A percentile compares a stretch with the other conserved stretches of the same genome.
These are phyloP conservation scores for Rutilus rutilus DNA, from an alignment of 2,113 vertebrate species.

Conservation along the genomic window DNA sequence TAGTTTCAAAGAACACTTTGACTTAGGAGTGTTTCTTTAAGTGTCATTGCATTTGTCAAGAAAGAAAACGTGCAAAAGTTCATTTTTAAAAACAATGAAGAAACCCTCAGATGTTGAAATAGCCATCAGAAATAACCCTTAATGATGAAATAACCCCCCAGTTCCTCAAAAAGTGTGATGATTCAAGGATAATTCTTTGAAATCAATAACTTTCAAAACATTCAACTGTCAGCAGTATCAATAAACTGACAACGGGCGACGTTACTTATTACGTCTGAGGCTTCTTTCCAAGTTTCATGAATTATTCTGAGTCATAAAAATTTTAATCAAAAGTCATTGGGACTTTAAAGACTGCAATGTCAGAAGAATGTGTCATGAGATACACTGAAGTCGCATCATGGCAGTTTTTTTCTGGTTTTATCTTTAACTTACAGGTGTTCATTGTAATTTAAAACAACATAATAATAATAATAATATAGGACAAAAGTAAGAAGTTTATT, in stretches of 20 bases:
- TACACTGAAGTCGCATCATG: not conserved
- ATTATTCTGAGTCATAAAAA: not conserved
- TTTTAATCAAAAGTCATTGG: not conserved
- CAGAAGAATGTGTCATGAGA: not conserved
- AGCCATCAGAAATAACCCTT: not conserved
- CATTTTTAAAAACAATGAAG: not conserved
- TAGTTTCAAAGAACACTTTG: not conserved
- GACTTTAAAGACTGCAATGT: not conserved
- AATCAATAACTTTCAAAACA: conserved; percentile 1
- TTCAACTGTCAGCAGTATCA: not conserved
- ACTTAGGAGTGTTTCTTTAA: not conserved
- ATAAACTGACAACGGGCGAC: not conserved
- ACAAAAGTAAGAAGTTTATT: not conserved
- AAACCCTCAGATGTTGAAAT: not conserved
- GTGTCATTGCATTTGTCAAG: not conserved
- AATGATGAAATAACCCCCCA: conserved; percentile 6
- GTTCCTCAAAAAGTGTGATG: not conserved
- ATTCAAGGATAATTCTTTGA: not conserved
- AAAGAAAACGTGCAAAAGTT: not conserved
- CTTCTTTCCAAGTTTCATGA: conserved; percentile 16
- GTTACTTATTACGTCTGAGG: not conserved
- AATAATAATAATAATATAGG: not conserved
- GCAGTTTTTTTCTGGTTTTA: not conserved
- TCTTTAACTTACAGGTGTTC: conserved; percentile 2
- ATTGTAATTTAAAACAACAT: not conserved